Percentiles rank a stretch among this genome's conserved stretches.
These are phyloP conservation scores for Girardinichthys multiradiatus DNA, from an alignment of 2,113 vertebrate species.

Conservation along the genomic window DNA sequence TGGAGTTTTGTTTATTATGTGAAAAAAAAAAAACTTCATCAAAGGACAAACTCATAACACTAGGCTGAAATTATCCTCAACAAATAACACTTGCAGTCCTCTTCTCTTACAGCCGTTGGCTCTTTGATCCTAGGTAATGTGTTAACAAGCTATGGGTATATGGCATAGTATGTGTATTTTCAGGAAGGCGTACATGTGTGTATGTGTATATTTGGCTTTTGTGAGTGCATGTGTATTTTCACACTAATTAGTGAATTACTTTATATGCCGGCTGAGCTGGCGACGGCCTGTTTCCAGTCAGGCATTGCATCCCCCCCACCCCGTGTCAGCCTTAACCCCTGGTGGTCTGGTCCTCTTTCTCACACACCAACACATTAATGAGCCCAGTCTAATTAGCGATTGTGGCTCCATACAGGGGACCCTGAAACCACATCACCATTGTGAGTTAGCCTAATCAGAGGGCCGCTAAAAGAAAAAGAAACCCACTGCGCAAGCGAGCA, in stretches of 20 bases:
- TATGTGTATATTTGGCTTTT: slow-evolving; percentile 38
- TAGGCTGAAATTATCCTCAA: slow-evolving; percentile 61
- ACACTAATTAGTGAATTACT: slow-evolving; percentile 80
- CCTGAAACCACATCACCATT: slow-evolving; percentile 53
- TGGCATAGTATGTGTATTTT: slow-evolving; percentile 59
- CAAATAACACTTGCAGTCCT: slow-evolving; percentile 64
- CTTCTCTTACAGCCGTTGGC: slow-evolving; percentile 42
- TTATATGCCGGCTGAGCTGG: slow-evolving; percentile 75
- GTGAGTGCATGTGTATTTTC: slow-evolving; percentile 69
- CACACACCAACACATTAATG: slow-evolving; percentile 65
- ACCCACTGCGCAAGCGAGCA: slow-evolving; percentile 41
- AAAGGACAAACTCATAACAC: slow-evolving; percentile 65
- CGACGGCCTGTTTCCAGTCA: slow-evolving; percentile 68
- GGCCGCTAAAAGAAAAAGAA: slow-evolving; percentile 36
- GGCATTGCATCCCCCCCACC: slow-evolving; percentile 24
- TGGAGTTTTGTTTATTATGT: slow-evolving; percentile 48
- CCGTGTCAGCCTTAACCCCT: slow-evolving; percentile 38
- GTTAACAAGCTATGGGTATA: slow-evolving; percentile 73
- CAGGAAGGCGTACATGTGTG: slow-evolving; percentile 44
- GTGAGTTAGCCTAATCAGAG: slow-evolving; percentile 60
- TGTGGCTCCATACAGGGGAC: slow-evolving; percentile 46
- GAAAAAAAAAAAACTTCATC: slow-evolving; percentile 42
- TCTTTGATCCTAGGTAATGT: slow-evolving; percentile 78
- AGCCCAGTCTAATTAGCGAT: slow-evolving; percentile 69
- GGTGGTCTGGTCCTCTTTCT: slow-evolving; percentile 47